Evolutionary conservation across 2,888 invertebrate genomes (phyloP), one percentile per base, ranked within the genome.

Genomic region (Hydrotaea cyrtoneurina): DNA sequence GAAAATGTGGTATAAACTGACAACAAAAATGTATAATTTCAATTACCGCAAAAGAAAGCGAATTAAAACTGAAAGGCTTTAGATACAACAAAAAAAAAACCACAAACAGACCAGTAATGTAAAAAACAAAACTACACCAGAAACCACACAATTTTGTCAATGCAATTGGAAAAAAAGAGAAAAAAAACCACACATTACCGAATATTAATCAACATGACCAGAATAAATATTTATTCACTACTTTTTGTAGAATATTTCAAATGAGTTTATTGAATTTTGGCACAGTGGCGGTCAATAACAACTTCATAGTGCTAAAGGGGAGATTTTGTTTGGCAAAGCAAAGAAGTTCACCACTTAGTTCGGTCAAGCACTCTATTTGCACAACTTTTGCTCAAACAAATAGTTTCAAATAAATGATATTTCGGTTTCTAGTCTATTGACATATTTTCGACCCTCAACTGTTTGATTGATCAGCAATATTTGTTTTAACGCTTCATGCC

Each of bases 171-270:
- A n/a, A n/a, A n/a, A n/a, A n/a, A n/a, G n/a, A n/a, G n/a, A n/a
- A n/a, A n/a, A 2, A 43, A 43, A 83, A 74, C 83, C 80, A 57
- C 81, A 79, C 80, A n/a, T n/a, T n/a, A n/a, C 77, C 81, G 76
- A 81, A 75, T 81, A 73, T n/a, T n/a, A n/a, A n/a, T 39, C 31
- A 80, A 26, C 64, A 59, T 72, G 78, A 75, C 72, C 81, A 78
- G 46, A 72, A 81, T 76, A 72, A 81, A 76, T 66, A 81, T 75
- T 78, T 80, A 72, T 50, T 50, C 39, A 64, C 31, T 59, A 31
- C 66, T 64, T 36, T 39, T 36, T 17, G 43, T 66, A 66, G 17
- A 66, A 43, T 39, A 43, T 43, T 66, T 66, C n/a, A 21, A 69
- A 46, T 69, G 23, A 4, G 46, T 69, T 69, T 69, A 69, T 69